Percentiles rank a stretch among this genome's conserved stretches.
These are phyloP conservation scores for Sogatella furcifera DNA, from an alignment of 1,140 invertebrate species.

Conservation along the genomic window DNA sequence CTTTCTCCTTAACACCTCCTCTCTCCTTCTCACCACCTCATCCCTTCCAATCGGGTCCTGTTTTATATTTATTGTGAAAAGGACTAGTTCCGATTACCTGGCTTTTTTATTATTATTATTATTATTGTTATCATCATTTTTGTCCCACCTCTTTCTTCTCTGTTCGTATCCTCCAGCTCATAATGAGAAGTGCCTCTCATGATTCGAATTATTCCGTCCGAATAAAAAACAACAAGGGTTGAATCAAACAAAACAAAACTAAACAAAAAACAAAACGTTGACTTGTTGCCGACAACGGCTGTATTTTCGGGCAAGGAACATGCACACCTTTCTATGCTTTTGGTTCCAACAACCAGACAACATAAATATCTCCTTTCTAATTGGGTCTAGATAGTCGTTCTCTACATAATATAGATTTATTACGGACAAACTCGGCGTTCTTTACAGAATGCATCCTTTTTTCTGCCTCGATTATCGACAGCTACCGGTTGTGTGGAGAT, in stretches of 20 bases:
- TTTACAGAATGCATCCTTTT: too few relatives aligned
- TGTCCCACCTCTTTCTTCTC: background rate
- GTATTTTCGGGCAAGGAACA: background rate
- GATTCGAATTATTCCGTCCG: background rate
- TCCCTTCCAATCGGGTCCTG: background rate
- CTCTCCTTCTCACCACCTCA: background rate
- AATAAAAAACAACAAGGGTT: background rate
- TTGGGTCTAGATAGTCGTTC: background rate
- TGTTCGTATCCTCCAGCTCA: background rate
- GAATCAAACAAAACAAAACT: background rate
- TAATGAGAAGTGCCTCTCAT: constrained; percentile 1
- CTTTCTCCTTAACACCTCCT: too few relatives aligned
- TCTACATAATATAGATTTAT: constrained; percentile 3
- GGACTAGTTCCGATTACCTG: constrained; percentile 2
- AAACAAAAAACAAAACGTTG: background rate
- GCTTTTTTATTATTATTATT: background rate
- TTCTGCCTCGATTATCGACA: too few relatives aligned
- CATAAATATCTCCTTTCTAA: constrained; percentile 1
- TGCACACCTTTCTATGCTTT: background rate
- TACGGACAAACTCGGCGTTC: background rate
- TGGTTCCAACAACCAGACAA: background rate
- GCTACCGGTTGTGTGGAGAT: too few relatives aligned
- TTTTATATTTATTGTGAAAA: background rate
- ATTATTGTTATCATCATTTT: background rate
- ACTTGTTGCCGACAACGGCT: background rate